These are phyloP conservation scores for Nyctereutes procyonoides DNA, from an alignment of 2,113 vertebrate genomes.

Conservation along the genomic window DNA sequence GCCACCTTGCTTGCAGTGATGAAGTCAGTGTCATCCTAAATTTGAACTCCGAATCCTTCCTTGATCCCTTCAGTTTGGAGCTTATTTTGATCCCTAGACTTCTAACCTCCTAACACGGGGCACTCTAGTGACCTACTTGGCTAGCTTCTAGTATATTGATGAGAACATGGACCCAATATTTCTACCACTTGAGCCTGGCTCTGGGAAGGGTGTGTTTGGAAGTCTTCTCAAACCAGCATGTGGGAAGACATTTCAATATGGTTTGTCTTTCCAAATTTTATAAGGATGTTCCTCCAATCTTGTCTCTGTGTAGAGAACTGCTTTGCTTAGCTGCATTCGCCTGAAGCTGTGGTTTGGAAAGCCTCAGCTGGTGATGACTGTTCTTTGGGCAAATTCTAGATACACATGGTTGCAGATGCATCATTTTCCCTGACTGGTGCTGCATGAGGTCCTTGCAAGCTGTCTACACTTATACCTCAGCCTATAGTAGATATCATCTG, in stretches of 20 bases:
- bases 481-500: not conserved
- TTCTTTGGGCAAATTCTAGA: not conserved
- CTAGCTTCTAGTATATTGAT: not conserved
- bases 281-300: not conserved
- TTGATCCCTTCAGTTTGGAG: accelerated
- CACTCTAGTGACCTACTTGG: not conserved
- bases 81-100: not conserved
- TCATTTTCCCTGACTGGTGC: accelerated
- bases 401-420: accelerated
- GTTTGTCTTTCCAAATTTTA: not conserved
- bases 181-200: accelerated
- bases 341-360: not conserved
- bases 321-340: not conserved
- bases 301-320: not conserved
- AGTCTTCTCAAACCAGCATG: not conserved
- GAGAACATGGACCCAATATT: no score
- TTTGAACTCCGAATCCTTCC: not conserved
- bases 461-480: not conserved
- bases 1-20: not conserved
- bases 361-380: not conserved
- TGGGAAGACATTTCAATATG: not conserved
- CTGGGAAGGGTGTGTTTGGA: not conserved
- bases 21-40: not conserved
- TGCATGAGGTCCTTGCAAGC: not conserved
- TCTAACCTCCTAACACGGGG: not conserved